Evolutionary conservation across 1,140 invertebrate genomes (phyloP).

Genomic region (Aphaenogaster rudis): DNA sequence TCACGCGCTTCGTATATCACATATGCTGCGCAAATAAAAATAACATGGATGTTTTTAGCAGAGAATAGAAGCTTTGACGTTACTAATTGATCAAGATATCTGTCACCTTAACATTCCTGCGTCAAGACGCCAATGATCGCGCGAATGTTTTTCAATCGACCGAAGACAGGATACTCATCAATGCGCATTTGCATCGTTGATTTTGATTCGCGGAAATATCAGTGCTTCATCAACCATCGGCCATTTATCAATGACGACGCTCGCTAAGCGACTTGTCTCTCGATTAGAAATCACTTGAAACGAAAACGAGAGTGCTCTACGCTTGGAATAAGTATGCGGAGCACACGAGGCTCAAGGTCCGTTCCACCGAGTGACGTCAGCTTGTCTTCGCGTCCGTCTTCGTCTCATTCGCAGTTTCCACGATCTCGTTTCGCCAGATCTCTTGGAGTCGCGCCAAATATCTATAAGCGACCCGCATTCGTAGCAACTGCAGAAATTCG

Average conservation of each 20-base stretch:
- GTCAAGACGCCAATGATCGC: slow-evolving; percentile 20
- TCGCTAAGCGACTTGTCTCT: not conserved
- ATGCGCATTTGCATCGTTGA: slow-evolving; percentile 34
- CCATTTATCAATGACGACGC: slow-evolving; percentile 11
- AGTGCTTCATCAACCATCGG: not conserved
- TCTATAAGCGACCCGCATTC: not conserved
- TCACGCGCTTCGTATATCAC: not conserved
- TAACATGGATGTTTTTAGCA: not conserved
- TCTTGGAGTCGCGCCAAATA: slow-evolving; percentile 66
- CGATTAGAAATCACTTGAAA: slow-evolving; percentile 65
- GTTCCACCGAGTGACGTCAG: slow-evolving; percentile 67
- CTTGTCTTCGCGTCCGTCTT: slow-evolving; percentile 30
- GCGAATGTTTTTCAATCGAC: slow-evolving; percentile 33
- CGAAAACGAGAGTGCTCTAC: slow-evolving; percentile 75
- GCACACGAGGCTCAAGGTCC: slow-evolving; percentile 69
- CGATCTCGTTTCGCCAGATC: slow-evolving; percentile 62
- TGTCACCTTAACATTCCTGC: slow-evolving; percentile 10
- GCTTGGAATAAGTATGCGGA: slow-evolving; percentile 66
- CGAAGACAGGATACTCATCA: slow-evolving; percentile 11
- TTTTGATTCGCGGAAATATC: slow-evolving; percentile 57
- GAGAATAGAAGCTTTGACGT: not conserved
- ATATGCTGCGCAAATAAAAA: not conserved
- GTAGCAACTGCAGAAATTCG: not conserved
- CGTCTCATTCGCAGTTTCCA: slow-evolving; percentile 50
- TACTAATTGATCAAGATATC: slow-evolving; percentile 18